Evolutionary conservation across 2,113 vertebrate genomes (phyloP).

Genomic region (Callocephalon fimbriatum): DNA sequence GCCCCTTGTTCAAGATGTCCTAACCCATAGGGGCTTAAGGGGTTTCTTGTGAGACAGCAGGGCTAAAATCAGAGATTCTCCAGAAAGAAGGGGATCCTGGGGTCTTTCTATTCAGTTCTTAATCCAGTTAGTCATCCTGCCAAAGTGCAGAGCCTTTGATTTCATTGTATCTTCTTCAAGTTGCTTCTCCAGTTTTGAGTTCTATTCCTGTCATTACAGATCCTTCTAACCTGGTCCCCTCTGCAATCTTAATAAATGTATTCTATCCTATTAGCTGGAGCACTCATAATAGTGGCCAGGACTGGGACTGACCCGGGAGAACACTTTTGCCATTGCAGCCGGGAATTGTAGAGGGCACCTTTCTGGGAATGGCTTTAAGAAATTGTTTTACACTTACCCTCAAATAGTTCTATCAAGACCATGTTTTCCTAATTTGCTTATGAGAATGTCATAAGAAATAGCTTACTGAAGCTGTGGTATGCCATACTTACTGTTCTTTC

Average conservation of each 20-base stretch:
- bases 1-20: not conserved
- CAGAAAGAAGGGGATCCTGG: not conserved
- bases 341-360: not conserved
- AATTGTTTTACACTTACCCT: not conserved
- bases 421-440: not conserved
- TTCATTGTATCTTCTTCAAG: not conserved
- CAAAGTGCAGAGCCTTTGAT: not conserved
- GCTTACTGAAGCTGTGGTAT: not conserved
- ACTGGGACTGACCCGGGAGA: not conserved
- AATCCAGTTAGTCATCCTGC: not conserved
- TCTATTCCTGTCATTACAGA: not conserved
- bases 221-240: not conserved
- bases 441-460: not conserved
- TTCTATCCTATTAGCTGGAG: not conserved
- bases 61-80: not conserved
- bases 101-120: not conserved
- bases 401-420: not conserved
- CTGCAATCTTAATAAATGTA: not conserved
- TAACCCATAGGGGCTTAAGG: not conserved
- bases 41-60: not conserved
- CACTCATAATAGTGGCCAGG: not conserved
- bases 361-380: not conserved
- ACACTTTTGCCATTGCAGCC: accelerated
- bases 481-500: not conserved
- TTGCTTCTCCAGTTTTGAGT: not conserved